A percentile compares a stretch with the other conserved stretches of the same genome.
Conservation (phyloP, 1,140 invertebrate genomes). For the Pseudachorutes palmiensis region DNA sequence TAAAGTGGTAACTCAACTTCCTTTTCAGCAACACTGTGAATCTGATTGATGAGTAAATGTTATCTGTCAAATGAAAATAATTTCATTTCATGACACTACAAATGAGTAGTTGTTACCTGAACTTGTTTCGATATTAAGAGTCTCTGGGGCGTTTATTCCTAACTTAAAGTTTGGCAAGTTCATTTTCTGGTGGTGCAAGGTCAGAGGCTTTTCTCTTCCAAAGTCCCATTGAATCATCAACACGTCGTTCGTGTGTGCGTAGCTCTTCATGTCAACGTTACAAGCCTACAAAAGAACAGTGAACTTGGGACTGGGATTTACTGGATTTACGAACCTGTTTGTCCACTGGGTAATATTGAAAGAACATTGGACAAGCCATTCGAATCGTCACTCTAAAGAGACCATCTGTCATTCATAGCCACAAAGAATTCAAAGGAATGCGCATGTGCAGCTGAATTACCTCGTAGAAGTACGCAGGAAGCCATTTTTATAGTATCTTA, state of each 20-base stretch:
- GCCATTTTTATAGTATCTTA: neutral
- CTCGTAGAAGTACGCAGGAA: neutral
- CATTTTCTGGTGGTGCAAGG: neutral
- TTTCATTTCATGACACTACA: neutral
- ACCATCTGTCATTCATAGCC: no score
- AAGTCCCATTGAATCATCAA: neutral
- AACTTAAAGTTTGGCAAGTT: neutral
- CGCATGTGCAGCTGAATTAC: no score
- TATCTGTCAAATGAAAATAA: neutral
- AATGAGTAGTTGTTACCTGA: neutral
- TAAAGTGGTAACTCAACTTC: slow-evolving; percentile 11
- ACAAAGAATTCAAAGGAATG: no score
- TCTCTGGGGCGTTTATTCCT: neutral
- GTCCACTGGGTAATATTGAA: slow-evolving; percentile 1
- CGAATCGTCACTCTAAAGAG: neutral
- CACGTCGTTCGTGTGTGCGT: slow-evolving; percentile 2
- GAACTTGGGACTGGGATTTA: neutral
- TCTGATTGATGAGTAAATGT: neutral
- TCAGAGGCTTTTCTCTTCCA: neutral
- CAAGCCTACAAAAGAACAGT: neutral
- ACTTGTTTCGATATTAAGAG: neutral
- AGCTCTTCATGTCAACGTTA: slow-evolving; percentile 7
- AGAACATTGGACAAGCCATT: slow-evolving; percentile 1
- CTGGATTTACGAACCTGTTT: neutral
- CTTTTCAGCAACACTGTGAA: slow-evolving; percentile 10